Base-by-base conservation (phyloP, 2,797 vertebrate genomes). In the Caiman crocodilus region DNA sequence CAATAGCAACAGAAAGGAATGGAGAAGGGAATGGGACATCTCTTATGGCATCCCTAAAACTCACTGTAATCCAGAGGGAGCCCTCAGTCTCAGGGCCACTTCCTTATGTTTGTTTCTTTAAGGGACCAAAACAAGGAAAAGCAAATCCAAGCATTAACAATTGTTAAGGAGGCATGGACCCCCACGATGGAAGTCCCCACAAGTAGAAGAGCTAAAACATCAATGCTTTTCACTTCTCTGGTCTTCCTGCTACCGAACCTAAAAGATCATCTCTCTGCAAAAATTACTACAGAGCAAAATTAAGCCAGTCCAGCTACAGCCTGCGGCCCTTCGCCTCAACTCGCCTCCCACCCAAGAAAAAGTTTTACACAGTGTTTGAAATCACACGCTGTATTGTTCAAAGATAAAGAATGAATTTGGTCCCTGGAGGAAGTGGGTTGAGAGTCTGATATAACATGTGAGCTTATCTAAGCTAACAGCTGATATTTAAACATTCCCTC, bases 281-380 rank as follows among this genome's bases (percentile, higher is more conserved):
- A 93, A 91, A 25, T 50, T 79, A 85, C 88, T 93, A 88, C 28
- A 83, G 90, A 94, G 82, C 60, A 90, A 94, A 64, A 85, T 76
- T 32, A 91, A 86, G 67, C 73, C 85, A 30, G 74, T 63, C 88
- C 89, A 76, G 90, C 71, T 88, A 57, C 42, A 1, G 1, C 74
- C 85, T 90, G 83, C 81, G 81, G 61, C 25, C 50, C 83, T 71
- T 75, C 82, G 4, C 64, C 3, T n/a, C 79, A 82, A 93, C 74
- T 42, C 67, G 25, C 73, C 67, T 57, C 83, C 75, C 64, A 59
- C 56, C 60, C 80, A 83, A 83, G 73, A 65, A 85, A 96, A 83
- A 88, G 83, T 9, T 0, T 35, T 75, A 59, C 14, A 92, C 76
- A 92, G 61, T 42, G 17, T 4, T 65, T 87, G 71, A 59, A 93